Evolutionary conservation across 2,888 invertebrate genomes (phyloP).

Genomic region (Notodonta dromedarius): DNA sequence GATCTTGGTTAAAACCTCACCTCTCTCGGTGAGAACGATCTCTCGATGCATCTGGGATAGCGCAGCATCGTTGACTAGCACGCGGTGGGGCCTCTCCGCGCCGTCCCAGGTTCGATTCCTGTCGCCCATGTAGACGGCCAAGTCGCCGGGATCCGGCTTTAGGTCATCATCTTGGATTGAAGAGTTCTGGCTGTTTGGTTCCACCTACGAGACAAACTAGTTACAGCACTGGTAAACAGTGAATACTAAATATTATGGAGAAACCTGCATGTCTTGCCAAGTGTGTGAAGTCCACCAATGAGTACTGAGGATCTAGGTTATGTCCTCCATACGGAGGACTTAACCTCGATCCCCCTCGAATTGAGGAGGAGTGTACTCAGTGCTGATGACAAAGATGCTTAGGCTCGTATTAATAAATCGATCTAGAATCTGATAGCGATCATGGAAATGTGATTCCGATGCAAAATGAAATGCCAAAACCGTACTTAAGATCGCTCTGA

Average conservation of each 20-base stretch:
- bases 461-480: no score
- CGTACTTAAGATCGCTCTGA: no score
- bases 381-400: no score
- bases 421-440: no score
- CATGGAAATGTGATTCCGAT: no score
- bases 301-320: no score
- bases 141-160: conserved; percentile 29
- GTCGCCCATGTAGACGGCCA: conserved; percentile 43
- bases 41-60: conserved; percentile 62
- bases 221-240: no score
- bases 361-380: no score
- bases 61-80: conserved; percentile 55
- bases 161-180: conserved; percentile 58
- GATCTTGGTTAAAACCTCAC: conserved; percentile 33
- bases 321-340: no score
- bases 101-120: conserved; percentile 59
- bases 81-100: conserved; percentile 48
- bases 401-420: no score
- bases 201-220: conserved; percentile 38
- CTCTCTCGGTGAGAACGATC: conserved; percentile 65
- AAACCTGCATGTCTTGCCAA: background rate
- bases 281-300: no score
- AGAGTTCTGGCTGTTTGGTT: conserved; percentile 54
- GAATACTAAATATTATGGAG: background rate
- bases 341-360: no score